Evolutionary conservation across 2,113 vertebrate genomes (phyloP), one percentile per base, ranked within the genome.

Genomic region (Chaetops frenatus): DNA sequence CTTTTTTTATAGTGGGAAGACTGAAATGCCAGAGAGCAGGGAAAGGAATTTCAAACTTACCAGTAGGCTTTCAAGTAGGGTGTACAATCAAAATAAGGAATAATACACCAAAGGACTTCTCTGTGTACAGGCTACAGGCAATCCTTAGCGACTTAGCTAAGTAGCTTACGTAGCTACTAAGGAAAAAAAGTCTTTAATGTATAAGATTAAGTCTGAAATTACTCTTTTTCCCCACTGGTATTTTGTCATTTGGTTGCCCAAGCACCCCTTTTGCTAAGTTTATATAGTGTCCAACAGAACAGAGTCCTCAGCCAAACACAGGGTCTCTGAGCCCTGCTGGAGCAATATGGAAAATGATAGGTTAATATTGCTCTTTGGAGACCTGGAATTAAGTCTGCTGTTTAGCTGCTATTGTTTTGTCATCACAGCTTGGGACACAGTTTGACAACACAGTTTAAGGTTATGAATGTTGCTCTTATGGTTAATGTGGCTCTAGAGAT

Each of bases 401-500:
- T 92, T 94, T 78, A 93, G 44, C 36, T 86, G 82, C 2, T 12
- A 78, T 81, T 29, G 4, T 94, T 96, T 74, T 81, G 72, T 85
- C 86, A 86, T 56, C 45, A 38, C 25, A 71, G 71, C 83, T 78
- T 70, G 51, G 83, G 76, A 67, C 24, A 90, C 62, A 82, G 61
- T 61, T 73, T 94, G 88, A 88, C 92, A 86, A 56, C 45, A 36
- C 35, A 74, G 51, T 86, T 81, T 73, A 60, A 60, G 51, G 36
- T 92, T 88, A 84, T 81, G 48, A 84, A 94, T 95, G 60, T 21
- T 71, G 44, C 35, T 83, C 51, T 90, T 78, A 72, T 38, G 44
- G 51, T 83, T 96, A 92, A 91, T 81, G 31, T 87, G 74, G 36
- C 79, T 81, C 94, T 74, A 54, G 95, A 94, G 90, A 88, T 64